These are phyloP conservation scores for Telmatochromis sp. DNA, from an alignment of 2,113 vertebrate species.

Conservation along the genomic window DNA sequence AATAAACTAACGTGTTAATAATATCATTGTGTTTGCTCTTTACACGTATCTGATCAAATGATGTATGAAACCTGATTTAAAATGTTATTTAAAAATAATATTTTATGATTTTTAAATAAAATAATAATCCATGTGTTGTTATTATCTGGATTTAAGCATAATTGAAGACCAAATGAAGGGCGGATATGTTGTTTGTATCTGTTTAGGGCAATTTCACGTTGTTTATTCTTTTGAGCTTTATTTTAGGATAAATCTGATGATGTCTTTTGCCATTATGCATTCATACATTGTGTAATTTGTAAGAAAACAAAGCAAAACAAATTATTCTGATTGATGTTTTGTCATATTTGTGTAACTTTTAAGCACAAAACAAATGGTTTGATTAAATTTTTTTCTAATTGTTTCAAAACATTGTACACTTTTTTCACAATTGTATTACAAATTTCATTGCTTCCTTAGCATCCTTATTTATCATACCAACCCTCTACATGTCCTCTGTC, in stretches of 20 bases:
- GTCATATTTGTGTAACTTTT: background rate
- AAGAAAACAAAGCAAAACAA: background rate
- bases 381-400: background rate
- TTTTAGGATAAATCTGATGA: rapidly evolving
- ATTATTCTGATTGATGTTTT: background rate
- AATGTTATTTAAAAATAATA: background rate
- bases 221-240: background rate
- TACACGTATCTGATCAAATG: background rate
- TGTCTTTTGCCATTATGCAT: background rate
- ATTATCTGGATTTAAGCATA: background rate
- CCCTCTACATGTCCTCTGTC: background rate
- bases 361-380: background rate
- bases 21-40: rapidly evolving
- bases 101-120: background rate
- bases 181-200: background rate
- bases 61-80: background rate
- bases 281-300: background rate
- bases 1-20: background rate
- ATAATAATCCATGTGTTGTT: background rate
- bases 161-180: background rate
- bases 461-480: rapidly evolving
- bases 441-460: background rate
- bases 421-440: background rate
- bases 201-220: rapidly evolving
- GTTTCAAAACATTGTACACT: background rate